Percentiles rank a stretch among this genome's conserved stretches.
Conservation (phyloP, 2,888 invertebrate genomes). For the Pomacea canaliculata region DNA sequence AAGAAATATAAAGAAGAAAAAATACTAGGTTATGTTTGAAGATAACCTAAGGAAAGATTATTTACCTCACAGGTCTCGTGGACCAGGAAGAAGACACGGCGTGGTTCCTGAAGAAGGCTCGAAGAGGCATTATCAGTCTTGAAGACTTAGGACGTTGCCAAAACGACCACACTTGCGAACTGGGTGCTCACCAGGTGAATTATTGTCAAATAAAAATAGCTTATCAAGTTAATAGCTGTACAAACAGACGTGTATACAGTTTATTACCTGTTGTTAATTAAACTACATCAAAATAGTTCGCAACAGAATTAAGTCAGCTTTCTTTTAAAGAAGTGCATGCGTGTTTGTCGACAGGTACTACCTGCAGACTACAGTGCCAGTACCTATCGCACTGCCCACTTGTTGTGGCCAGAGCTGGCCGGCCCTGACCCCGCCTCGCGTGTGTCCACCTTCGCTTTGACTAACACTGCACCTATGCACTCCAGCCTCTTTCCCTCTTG, state of each 20-base stretch:
- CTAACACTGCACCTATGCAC: constrained; percentile 57
- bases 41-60: too few relatives aligned
- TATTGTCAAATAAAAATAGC: too few relatives aligned
- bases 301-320: too few relatives aligned
- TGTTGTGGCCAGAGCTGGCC: constrained; percentile 51
- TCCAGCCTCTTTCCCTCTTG: constrained; percentile 49
- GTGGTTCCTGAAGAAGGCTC: constrained; percentile 47
- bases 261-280: too few relatives aligned
- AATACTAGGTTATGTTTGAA: too few relatives aligned
- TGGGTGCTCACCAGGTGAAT: constrained; percentile 50
- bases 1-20: too few relatives aligned
- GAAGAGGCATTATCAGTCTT: constrained; percentile 40
- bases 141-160: constrained; percentile 38
- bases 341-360: constrained; percentile 7
- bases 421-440: constrained; percentile 43
- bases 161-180: constrained; percentile 42
- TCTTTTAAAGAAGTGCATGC: too few relatives aligned
- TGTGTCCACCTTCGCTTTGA: constrained; percentile 51
- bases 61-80: constrained; percentile 41
- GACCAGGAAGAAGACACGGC: constrained; percentile 43
- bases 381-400: constrained; percentile 47
- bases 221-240: too few relatives aligned
- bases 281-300: too few relatives aligned
- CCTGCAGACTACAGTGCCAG: constrained; percentile 32
- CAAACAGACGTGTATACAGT: too few relatives aligned